Evolutionary conservation across 1,140 invertebrate species (phyloP).

Genomic region (Achatina immaculata): DNA sequence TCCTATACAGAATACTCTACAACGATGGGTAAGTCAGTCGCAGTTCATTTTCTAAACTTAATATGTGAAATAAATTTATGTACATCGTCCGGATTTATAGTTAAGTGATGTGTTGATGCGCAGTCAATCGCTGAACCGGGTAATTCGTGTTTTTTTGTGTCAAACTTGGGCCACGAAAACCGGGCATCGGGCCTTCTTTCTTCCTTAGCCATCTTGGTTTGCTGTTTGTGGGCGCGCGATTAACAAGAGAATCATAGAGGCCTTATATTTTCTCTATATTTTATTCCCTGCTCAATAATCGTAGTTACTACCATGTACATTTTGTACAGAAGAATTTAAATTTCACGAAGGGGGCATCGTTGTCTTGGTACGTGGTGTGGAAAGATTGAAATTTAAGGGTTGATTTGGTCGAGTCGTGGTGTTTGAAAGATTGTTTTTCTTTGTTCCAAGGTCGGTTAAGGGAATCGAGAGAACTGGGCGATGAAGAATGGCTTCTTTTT

Average conservation of each 20-base stretch:
- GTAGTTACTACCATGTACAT: slow-evolving; percentile 7
- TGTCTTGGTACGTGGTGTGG: not conserved
- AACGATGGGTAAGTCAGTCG: slow-evolving; percentile 45
- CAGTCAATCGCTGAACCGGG: slow-evolving; percentile 22
- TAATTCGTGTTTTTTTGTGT: slow-evolving; percentile 40
- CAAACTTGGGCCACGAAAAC: slow-evolving; percentile 36
- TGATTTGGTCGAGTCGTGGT: not conserved
- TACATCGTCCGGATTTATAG: slow-evolving; percentile 31
- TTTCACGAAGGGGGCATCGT: slow-evolving; percentile 6
- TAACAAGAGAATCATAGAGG: slow-evolving; percentile 23
- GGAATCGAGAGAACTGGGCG: not conserved
- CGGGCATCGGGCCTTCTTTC: slow-evolving; percentile 44
- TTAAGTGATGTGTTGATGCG: slow-evolving; percentile 11
- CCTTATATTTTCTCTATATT: slow-evolving; percentile 29
- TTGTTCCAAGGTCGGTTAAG: slow-evolving; percentile 34
- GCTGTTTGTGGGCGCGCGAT: slow-evolving; percentile 19
- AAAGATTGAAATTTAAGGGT: not conserved
- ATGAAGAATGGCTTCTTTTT: not conserved
- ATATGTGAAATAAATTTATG: slow-evolving; percentile 25
- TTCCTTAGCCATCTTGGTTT: slow-evolving; percentile 48
- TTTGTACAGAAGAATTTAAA: not conserved
- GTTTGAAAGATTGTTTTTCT: slow-evolving; percentile 28
- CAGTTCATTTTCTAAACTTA: slow-evolving; percentile 36
- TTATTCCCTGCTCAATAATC: not conserved
- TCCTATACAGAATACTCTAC: slow-evolving; percentile 40